Evolutionary conservation across 1,140 invertebrate genomes (phyloP), one percentile per base, ranked within the genome.

Genomic region (Eumeta japonica): DNA sequence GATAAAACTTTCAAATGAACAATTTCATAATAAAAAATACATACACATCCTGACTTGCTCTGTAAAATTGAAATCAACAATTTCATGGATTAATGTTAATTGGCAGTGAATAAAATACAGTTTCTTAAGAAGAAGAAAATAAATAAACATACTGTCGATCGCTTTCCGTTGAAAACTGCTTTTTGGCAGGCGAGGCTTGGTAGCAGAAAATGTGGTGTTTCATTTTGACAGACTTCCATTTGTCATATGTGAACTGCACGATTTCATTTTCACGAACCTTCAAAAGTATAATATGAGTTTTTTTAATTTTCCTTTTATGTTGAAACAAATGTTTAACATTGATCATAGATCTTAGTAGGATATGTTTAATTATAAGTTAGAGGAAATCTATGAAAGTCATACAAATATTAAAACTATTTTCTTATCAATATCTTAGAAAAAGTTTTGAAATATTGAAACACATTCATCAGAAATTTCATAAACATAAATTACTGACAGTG

Each of bases 191-290:
- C 1, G 88, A 90, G 0, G 87, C 86, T 53, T 91, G 87, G 59
- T 92, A 93, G 46, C 86, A 90, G 60, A 91, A 90, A 27, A 91
- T 85, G 45, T 92, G 88, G 65, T 92, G 89, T 71, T 93, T 83
- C 78, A 92, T 83, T 50, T 84, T 84, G 0, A 92, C 87, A 3
- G 85, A 82, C 46, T 86, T 85, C 88, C 89, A 92, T 46, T 85
- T 83, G 33, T 84, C 85, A 48, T 90, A 92, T 9, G 85, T 87
- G 48, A 91, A 90, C 28, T 86, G 82, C 7, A 91, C 88, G 10
- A 92, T 72, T 61, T 91, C 87, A 55, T 87, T 84, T 62, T 90
- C 88, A 4, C 87, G 79, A 2, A 90, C 82, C 81, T 83, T 48
- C 33, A 50, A 61, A 38, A 29, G 44, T 18, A 39, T 37, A 16